Percentiles rank a stretch among this genome's conserved stretches.
Evolutionary conservation across 2,888 invertebrate species (phyloP).

Genomic region (Parapristionchus giblindavisi): DNA sequence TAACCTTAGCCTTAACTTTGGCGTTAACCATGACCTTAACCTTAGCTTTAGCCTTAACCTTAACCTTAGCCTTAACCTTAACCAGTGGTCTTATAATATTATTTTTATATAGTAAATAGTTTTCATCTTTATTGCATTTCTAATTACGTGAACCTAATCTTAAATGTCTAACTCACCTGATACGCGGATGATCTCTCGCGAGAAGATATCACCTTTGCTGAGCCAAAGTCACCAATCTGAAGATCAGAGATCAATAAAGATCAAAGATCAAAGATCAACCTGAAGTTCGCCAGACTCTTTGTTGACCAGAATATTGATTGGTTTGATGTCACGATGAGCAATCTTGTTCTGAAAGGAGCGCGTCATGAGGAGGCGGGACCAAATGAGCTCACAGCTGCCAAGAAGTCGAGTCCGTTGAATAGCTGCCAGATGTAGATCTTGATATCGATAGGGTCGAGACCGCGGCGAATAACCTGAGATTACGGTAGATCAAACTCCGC

Average conservation of each 20-base stretch:
- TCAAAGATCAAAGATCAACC: neutral
- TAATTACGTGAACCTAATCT: too few relatives aligned
- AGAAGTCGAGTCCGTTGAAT: constrained; percentile 49
- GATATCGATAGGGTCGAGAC: constrained; percentile 44
- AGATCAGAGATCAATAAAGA: too few relatives aligned
- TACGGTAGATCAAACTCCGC: too few relatives aligned
- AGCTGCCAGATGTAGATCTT: constrained; percentile 56
- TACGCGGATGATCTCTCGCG: constrained; percentile 41
- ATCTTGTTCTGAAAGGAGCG: constrained; percentile 36
- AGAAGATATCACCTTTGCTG: constrained; percentile 47
- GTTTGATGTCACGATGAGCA: constrained; percentile 38
- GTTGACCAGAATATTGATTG: constrained; percentile 49
- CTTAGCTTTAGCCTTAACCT: too few relatives aligned
- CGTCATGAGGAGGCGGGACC: too few relatives aligned
- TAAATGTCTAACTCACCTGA: constrained; percentile 26
- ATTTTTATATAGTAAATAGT: too few relatives aligned
- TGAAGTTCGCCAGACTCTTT: constrained; percentile 38
- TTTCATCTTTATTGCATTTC: too few relatives aligned
- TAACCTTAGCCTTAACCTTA: too few relatives aligned
- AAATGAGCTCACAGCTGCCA: constrained; percentile 40
- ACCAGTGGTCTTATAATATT: too few relatives aligned
- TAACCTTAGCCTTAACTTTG: too few relatives aligned
- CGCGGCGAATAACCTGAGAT: constrained; percentile 36
- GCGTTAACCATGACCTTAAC: too few relatives aligned
- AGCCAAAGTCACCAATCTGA: constrained; percentile 51